Percentiles rank a stretch among this genome's conserved stretches.
These are phyloP conservation scores for Trachelus iudaicus DNA, from an alignment of 2,888 invertebrate species.

Conservation along the genomic window DNA sequence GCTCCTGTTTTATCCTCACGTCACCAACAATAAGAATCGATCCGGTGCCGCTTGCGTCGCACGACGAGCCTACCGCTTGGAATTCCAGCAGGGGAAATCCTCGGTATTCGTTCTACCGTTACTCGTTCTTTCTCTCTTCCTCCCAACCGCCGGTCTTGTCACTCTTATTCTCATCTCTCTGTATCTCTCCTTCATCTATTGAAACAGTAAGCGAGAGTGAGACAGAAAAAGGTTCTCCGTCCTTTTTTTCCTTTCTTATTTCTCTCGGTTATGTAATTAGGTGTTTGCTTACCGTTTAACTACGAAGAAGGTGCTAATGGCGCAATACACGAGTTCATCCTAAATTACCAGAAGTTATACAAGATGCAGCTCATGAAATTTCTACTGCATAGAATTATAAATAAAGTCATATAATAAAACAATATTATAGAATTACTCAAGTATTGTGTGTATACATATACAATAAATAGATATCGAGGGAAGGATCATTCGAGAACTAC, in stretches of 20 bases:
- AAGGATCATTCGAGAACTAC: background rate
- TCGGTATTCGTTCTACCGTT: slow-evolving; percentile 2
- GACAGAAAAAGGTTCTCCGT: background rate
- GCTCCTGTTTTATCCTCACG: slow-evolving; percentile 4
- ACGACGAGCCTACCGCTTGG: background rate
- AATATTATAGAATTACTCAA: background rate
- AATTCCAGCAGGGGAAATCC: background rate
- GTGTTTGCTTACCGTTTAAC: background rate
- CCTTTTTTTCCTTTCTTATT: background rate
- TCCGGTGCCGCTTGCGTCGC: background rate
- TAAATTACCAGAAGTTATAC: background rate
- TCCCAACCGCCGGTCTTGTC: background rate
- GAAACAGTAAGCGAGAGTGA: background rate
- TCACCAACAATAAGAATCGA: background rate
- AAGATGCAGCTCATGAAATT: background rate
- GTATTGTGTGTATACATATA: background rate
- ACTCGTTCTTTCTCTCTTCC: background rate
- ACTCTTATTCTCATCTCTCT: background rate
- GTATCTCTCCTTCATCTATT: background rate
- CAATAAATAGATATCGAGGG: background rate
- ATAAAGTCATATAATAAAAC: background rate
- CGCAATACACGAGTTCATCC: background rate
- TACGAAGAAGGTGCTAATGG: background rate
- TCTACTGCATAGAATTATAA: background rate
- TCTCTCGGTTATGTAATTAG: background rate